A percentile compares a stretch with the other conserved stretches of the same genome.
phyloP scores from a whole-genome alignment of 2,113 vertebrate species.

The Channa maculata region DNA sequence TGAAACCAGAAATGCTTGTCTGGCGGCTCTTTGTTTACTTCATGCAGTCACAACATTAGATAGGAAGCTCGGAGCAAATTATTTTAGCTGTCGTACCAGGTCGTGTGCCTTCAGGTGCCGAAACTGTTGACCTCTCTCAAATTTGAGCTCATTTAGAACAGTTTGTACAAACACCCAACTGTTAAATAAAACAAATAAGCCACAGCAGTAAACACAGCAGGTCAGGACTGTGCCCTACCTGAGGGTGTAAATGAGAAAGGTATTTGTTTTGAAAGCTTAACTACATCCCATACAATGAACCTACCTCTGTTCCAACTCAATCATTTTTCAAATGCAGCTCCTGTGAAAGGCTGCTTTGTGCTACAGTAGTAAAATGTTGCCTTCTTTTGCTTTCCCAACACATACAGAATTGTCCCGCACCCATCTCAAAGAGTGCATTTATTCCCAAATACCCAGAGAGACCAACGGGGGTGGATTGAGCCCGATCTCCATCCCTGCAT shows the following conservation, averaged over 20 bases:
- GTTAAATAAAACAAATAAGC: conserved; percentile 47
- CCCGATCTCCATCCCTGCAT: conserved; percentile 30
- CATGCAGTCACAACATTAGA: neutral
- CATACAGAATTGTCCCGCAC: conserved; percentile 77
- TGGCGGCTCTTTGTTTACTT: conserved; percentile 53
- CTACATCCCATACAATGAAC: conserved; percentile 65
- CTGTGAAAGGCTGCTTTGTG: conserved; percentile 80
- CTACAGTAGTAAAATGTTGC: conserved; percentile 76
- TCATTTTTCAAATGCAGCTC: conserved; percentile 54
- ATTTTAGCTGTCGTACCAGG: conserved; percentile 5
- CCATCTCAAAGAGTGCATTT: conserved; percentile 81
- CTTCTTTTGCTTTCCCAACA: conserved; percentile 81
- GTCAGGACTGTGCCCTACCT: conserved; percentile 55
- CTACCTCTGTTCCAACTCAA: conserved; percentile 71
- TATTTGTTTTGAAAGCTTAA: conserved; percentile 47
- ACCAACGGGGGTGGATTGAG: conserved; percentile 48
- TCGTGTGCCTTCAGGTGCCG: conserved; percentile 4
- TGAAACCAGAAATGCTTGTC: conserved; percentile 74
- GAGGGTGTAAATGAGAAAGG: conserved; percentile 64
- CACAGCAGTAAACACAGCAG: conserved; percentile 19
- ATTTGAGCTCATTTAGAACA: neutral
- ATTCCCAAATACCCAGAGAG: conserved; percentile 73
- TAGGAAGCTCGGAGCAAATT: neutral
- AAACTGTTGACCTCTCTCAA: conserved; percentile 5
- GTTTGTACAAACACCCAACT: conserved; percentile 18